These are phyloP conservation scores for Dromas ardeola DNA, from an alignment of 2,113 vertebrate species.

Conservation along the genomic window DNA sequence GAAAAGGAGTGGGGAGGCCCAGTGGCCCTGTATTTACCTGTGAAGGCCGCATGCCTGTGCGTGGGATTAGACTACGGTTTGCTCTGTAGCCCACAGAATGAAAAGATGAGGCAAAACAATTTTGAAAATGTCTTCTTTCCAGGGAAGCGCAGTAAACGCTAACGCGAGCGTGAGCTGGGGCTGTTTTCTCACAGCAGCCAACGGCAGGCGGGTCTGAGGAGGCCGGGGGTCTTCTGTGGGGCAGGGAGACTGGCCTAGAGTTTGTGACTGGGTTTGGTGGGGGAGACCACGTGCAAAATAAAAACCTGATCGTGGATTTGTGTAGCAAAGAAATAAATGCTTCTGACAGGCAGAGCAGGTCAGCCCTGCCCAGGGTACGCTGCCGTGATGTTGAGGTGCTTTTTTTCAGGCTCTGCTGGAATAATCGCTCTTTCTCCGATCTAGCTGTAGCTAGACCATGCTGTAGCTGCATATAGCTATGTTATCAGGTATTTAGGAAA, in stretches of 20 bases:
- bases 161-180: accelerated
- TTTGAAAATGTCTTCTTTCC: neutral
- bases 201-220: accelerated
- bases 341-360: neutral
- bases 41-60: no score
- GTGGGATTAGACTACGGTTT: neutral
- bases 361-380: neutral
- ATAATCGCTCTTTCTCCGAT: accelerated
- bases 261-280: neutral
- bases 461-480: neutral
- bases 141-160: accelerated
- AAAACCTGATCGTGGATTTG: neutral
- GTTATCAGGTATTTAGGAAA: neutral
- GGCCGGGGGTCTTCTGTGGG: neutral
- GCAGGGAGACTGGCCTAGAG: neutral
- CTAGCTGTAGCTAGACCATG: neutral
- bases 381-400: neutral
- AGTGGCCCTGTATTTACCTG: neutral
- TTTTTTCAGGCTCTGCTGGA: neutral
- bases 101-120: neutral
- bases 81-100: neutral
- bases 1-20: neutral
- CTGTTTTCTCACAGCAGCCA: neutral
- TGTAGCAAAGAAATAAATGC: neutral
- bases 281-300: neutral